Evolutionary conservation across 2,888 invertebrate genomes (phyloP), one percentile per base, ranked within the genome.

Genomic region (Apantesis nais): DNA sequence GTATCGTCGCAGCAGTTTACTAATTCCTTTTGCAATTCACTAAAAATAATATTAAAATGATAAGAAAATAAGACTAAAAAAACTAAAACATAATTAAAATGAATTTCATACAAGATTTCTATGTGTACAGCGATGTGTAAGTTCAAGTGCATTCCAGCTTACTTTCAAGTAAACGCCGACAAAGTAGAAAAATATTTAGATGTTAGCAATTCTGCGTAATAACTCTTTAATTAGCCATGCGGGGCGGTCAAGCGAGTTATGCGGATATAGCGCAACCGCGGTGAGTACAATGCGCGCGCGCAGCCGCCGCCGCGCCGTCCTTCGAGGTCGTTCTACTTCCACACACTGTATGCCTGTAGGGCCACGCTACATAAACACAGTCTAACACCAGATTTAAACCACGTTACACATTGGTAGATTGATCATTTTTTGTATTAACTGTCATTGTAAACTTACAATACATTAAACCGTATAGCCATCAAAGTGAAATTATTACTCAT

Each of bases 221-320:
- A 74, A 76, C 76, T 80, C 77, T 82, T 77, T 86, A 84, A 85
- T 86, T 86, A 81, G 78, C 75, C 81, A 78, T 80, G 83, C 81
- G 79, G 73, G 69, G 78, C 85, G 88, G 85, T 87, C 85, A 83
- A 85, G 85, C 84, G 80, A 88, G 89, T 85, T 92, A 94, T 93
- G 93, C 93, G 93, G 93, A 93, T 92, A 90, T 92, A 87, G 86
- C 89, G 92, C 92, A 92, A 92, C 87, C 83, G 85, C 83, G 84
- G 86, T 84, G 85, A 85, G 85, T 72, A 82, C 81, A 83, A 83
- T 78, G 84, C 83, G 84, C 78, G 72, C 76, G 74, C 84, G 80
- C 72, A 66, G 68, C 65, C 66, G 65, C 48, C 60, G 41, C 63
- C 31, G 55, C 52, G 60, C 81, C 89, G 89, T 88, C 92, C 92